Conservation (phyloP, 2,113 vertebrate species). For the Cyprinodon variegatus region DNA sequence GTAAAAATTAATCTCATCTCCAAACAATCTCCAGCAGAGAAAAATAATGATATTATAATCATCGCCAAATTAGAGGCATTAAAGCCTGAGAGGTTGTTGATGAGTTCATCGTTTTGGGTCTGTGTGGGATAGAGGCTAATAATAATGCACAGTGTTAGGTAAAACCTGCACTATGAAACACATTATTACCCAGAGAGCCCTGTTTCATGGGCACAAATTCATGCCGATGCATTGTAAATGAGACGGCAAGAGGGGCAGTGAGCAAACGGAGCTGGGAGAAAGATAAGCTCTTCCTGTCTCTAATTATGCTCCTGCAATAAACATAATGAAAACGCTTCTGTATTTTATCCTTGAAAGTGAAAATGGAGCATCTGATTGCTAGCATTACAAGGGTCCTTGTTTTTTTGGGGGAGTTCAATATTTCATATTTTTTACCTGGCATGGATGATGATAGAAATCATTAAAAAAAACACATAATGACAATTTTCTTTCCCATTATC, state of each 20-base stretch:
- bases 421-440: neutral
- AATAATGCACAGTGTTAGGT: conserved; percentile 34
- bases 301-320: conserved; percentile 51
- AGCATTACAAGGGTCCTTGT: conserved; percentile 9
- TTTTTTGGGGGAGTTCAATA: conserved; percentile 11
- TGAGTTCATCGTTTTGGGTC: conserved; percentile 11
- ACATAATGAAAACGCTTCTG: conserved; percentile 41
- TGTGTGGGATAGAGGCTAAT: conserved; percentile 21
- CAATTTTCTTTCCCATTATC: neutral
- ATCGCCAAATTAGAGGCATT: conserved; percentile 35
- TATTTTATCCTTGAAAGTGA: conserved; percentile 21
- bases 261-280: conserved; percentile 28
- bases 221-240: conserved; percentile 55
- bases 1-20: conserved; percentile 34
- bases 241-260: conserved; percentile 39
- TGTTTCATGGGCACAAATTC: conserved; percentile 54
- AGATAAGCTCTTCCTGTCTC: conserved; percentile 25
- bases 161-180: conserved; percentile 46
- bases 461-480: neutral
- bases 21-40: neutral
- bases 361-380: conserved; percentile 30
- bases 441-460: neutral
- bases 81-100: conserved; percentile 31
- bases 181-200: conserved; percentile 60
- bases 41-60: conserved; percentile 18